Conservation (phyloP, 2,797 vertebrate genomes). For the Neosilurus hyrtlii region DNA sequence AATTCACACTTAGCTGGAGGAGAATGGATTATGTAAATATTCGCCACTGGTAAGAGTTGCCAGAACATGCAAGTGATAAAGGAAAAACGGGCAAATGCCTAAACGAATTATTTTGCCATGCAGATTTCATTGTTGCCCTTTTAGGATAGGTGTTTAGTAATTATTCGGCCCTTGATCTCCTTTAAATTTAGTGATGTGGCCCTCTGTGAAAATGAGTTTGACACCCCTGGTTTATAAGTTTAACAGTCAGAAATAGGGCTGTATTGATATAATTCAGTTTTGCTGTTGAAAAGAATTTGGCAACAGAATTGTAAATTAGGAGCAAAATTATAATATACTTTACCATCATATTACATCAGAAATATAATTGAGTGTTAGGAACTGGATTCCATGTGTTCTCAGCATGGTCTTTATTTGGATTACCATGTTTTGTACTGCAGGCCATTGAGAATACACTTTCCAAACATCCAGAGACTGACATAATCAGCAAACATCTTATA, state of each 20-base stretch:
- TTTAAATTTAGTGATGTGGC: no score
- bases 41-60: not conserved
- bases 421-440: not conserved
- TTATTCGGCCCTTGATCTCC: no score
- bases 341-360: not conserved
- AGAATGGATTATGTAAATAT: not conserved
- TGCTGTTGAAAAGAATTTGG: not conserved
- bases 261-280: not conserved
- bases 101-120: no score
- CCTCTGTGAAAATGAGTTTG: no score
- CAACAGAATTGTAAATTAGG: not conserved
- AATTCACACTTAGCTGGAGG: not conserved
- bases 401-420: conserved; percentile 33
- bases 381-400: not conserved
- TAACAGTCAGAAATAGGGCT: not conserved
- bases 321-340: not conserved
- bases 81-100: no score
- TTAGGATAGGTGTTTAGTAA: no score
- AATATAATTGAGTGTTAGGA: not conserved
- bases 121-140: no score
- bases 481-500: conserved; percentile 2
- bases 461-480: conserved; percentile 15
- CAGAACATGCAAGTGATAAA: no score
- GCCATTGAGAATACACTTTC: not conserved
- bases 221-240: no score